Conservation (phyloP, 1,140 invertebrate genomes). For the Pararge aegeria region DNA sequence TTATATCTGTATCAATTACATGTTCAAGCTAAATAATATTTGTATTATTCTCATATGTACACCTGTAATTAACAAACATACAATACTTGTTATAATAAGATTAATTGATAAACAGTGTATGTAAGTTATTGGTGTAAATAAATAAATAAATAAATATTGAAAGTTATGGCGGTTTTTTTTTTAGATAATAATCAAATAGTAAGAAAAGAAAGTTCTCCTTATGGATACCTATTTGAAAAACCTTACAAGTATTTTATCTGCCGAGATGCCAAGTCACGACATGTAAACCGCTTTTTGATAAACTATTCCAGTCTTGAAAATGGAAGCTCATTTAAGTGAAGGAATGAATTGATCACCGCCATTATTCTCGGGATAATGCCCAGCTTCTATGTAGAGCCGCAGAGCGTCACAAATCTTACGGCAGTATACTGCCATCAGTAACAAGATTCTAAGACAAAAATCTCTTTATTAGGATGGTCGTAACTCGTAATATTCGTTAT, state of each 20-base stretch:
- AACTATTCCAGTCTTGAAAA: constrained; percentile 30
- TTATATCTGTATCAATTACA: too few species aligned
- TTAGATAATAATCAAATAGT: too few species aligned
- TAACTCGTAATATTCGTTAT: background rate
- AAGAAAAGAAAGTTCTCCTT: background rate
- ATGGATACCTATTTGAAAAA: background rate
- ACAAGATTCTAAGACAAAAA: constrained; percentile 28
- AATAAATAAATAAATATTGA: too few species aligned
- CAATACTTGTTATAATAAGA: too few species aligned
- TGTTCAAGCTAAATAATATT: too few species aligned
- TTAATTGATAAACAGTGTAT: too few species aligned
- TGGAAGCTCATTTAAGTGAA: constrained; percentile 34
- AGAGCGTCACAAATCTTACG: constrained; percentile 38
- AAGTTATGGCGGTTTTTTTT: too few species aligned
- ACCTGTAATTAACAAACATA: too few species aligned
- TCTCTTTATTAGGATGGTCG: constrained; percentile 18
- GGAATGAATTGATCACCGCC: constrained; percentile 39
- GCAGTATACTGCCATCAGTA: constrained; percentile 26
- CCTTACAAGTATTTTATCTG: background rate
- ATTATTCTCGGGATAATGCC: constrained; percentile 40
- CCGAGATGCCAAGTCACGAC: background rate
- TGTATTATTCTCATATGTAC: too few species aligned
- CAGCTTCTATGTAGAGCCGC: constrained; percentile 25
- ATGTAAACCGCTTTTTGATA: constrained; percentile 26
- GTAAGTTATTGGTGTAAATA: too few species aligned